Percentiles rank a stretch among this genome's conserved stretches.
phyloP scores from a whole-genome alignment of 1,140 invertebrate species.

The Brachionus manjavacas region DNA sequence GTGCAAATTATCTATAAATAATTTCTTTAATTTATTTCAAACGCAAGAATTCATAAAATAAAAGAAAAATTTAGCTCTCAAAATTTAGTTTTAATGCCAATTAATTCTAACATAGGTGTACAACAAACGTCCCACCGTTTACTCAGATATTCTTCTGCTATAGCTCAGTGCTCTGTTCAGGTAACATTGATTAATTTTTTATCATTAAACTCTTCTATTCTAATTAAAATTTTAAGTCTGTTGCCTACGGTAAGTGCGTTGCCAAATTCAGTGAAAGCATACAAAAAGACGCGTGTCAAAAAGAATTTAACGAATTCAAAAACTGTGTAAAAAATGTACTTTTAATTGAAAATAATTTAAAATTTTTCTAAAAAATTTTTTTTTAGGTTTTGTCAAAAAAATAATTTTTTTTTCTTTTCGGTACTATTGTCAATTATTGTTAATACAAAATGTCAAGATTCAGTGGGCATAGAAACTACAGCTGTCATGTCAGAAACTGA shows the following conservation, averaged over 20 bases:
- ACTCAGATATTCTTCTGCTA: conserved; percentile 26
- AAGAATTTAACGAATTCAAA: conserved; percentile 38
- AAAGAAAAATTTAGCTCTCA: background rate
- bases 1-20: background rate
- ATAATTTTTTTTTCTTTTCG: background rate
- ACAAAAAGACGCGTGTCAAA: conserved; percentile 37
- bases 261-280: background rate
- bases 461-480: background rate
- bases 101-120: background rate
- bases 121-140: conserved; percentile 34
- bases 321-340: conserved; percentile 30
- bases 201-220: background rate
- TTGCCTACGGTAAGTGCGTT: conserved; percentile 36
- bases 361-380: background rate
- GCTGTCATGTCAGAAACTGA: background rate
- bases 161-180: conserved; percentile 27
- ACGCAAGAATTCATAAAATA: background rate
- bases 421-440: background rate
- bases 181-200: background rate
- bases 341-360: background rate
- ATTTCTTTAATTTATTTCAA: background rate
- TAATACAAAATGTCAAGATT: background rate
- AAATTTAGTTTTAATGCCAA: conserved; percentile 15
- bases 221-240: background rate
- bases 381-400: conserved; percentile 20